Evolutionary conservation across 2,113 vertebrate species (phyloP).

Genomic region (Oncorhynchus gorbuscha): DNA sequence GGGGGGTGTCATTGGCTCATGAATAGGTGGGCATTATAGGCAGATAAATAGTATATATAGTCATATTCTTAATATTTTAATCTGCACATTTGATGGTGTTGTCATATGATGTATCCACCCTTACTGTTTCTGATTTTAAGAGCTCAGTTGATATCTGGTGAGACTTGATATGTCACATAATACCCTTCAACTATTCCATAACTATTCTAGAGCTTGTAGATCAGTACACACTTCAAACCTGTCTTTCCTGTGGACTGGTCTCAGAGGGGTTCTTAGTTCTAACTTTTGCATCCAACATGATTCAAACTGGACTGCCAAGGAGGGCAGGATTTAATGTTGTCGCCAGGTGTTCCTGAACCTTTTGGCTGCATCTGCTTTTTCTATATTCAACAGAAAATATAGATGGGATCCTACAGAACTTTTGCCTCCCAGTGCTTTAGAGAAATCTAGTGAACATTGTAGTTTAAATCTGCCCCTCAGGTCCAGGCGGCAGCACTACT

Average conservation of each 20-base stretch:
- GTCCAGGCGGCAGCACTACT: background rate
- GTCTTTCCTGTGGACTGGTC: background rate
- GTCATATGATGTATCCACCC: background rate
- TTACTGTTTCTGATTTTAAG: background rate
- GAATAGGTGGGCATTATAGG: background rate
- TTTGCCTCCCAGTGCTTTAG: constrained; percentile 11
- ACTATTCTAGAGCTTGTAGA: background rate
- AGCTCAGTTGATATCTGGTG: background rate
- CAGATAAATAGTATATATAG: no score
- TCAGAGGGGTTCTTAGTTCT: constrained; percentile 1
- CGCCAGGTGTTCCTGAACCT: constrained; percentile 39
- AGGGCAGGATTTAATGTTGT: constrained; percentile 47
- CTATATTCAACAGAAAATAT: constrained; percentile 35
- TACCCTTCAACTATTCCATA: background rate
- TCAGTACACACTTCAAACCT: background rate
- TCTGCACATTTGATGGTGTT: background rate
- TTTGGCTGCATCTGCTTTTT: constrained; percentile 16
- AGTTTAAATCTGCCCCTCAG: constrained; percentile 6
- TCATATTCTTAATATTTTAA: background rate
- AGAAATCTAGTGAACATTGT: constrained; percentile 18
- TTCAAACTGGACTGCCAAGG: constrained; percentile 16
- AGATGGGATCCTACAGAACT: constrained; percentile 38
- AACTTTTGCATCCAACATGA: constrained; percentile 23
- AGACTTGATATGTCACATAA: background rate
- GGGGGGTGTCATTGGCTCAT: background rate